Evolutionary conservation across 2,888 invertebrate species (phyloP).

Genomic region (Microplitis deprimator): DNA sequence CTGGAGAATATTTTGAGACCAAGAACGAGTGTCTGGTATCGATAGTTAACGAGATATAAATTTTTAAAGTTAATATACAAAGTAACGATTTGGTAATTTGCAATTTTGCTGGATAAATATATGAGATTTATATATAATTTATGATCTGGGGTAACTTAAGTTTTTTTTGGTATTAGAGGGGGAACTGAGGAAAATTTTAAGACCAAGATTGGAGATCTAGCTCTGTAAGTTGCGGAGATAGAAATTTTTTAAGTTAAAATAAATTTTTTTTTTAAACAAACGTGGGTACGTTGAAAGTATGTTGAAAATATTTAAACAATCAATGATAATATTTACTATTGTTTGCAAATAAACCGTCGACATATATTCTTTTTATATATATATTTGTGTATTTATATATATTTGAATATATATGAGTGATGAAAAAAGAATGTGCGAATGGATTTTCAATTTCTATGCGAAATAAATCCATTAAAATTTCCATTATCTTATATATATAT

Average conservation of each 20-base stretch:
- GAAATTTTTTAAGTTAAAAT: background rate
- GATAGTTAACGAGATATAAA: too few relatives aligned
- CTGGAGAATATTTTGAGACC: too few relatives aligned
- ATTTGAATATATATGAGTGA: background rate
- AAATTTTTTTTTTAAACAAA: slow-evolving; percentile 23
- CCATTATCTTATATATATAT: background rate
- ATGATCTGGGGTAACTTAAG: too few relatives aligned
- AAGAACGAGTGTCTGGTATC: too few relatives aligned
- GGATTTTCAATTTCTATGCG: background rate
- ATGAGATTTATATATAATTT: too few relatives aligned
- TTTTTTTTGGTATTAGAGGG: too few relatives aligned
- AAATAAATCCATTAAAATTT: background rate
- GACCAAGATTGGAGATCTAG: too few relatives aligned
- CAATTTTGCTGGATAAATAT: too few relatives aligned
- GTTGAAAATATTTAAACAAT: slow-evolving; percentile 56
- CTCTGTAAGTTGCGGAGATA: too few relatives aligned
- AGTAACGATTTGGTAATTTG: too few relatives aligned
- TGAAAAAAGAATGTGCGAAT: slow-evolving; percentile 1
- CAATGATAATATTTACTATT: slow-evolving; percentile 63
- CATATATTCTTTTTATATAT: slow-evolving; percentile 3
- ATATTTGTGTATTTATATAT: background rate
- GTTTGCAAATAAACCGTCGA: slow-evolving; percentile 55
- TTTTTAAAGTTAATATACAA: too few relatives aligned
- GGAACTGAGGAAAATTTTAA: too few relatives aligned
- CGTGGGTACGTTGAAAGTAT: background rate